Percentiles rank a stretch among this genome's conserved stretches.
Conservation (phyloP, 2,888 invertebrate genomes). For the Seladonia tumulorum region DNA sequence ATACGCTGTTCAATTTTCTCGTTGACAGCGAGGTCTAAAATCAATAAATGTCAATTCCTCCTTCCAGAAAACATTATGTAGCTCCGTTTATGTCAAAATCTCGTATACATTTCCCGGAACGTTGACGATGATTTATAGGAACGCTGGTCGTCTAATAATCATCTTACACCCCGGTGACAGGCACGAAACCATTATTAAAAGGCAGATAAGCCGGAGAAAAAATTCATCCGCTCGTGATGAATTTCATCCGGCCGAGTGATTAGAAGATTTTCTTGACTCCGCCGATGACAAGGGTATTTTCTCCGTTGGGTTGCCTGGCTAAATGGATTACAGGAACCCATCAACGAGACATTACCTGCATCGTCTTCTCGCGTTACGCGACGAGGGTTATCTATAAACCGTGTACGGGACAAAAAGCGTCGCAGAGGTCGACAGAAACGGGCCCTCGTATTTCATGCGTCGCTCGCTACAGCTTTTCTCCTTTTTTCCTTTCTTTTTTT, state of each 20-base stretch:
- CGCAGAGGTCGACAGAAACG: not conserved
- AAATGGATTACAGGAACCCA: not conserved
- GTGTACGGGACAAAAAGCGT: not conserved
- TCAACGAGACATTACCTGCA: not conserved
- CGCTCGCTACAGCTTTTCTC: not conserved
- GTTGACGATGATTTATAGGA: not conserved
- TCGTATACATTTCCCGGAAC: not conserved
- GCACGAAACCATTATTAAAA: not conserved
- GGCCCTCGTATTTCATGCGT: not conserved
- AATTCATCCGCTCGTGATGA: not conserved
- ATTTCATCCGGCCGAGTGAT: not conserved
- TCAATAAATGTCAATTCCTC: not conserved
- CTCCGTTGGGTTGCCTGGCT: not conserved
- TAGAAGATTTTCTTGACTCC: not conserved
- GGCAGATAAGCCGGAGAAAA: not conserved
- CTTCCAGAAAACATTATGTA: not conserved
- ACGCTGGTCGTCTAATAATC: not conserved
- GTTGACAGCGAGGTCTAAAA: not conserved
- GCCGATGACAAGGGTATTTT: not conserved
- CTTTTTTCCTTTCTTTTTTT: not conserved
- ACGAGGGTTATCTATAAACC: not conserved
- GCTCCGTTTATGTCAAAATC: not conserved
- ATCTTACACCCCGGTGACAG: not conserved
- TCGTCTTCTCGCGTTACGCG: conserved; percentile 2
- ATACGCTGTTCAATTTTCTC: not conserved